These are phyloP conservation scores for Mimumesa dahlbomi DNA, from an alignment of 2,888 invertebrate genomes.

Conservation along the genomic window DNA sequence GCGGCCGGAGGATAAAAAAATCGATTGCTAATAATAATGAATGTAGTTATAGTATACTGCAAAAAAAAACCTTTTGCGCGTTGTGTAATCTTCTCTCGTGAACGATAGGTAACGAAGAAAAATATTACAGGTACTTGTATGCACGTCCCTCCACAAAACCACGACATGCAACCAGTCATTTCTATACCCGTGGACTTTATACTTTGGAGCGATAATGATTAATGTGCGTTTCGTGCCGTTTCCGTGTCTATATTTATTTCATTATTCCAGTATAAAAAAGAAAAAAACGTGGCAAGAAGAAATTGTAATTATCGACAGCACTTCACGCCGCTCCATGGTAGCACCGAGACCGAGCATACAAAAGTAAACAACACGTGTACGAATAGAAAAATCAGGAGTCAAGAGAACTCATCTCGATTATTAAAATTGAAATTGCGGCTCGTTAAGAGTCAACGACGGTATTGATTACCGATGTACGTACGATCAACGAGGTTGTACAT, in stretches of 20 bases:
- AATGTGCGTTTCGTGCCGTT: conserved; percentile 18
- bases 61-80: conserved; percentile 12
- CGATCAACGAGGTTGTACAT: background rate
- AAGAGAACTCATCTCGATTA: background rate
- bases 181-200: conserved; percentile 49
- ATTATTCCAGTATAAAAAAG: conserved; percentile 17
- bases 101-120: conserved; percentile 44
- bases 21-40: conserved; percentile 5
- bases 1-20: conserved; percentile 1
- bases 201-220: conserved; percentile 28
- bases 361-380: background rate
- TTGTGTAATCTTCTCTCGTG: conserved; percentile 32
- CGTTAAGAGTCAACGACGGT: conserved; percentile 27
- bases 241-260: conserved; percentile 9
- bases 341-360: conserved; percentile 33
- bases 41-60: conserved; percentile 6
- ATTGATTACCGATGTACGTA: conserved; percentile 7
- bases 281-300: conserved; percentile 57
- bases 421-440: conserved; percentile 13
- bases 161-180: conserved; percentile 64
- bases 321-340: conserved; percentile 27
- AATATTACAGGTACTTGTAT: conserved; percentile 55
- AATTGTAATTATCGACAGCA: conserved; percentile 35
- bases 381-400: background rate
- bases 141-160: conserved; percentile 59